Evolutionary conservation across 2,113 vertebrate species (phyloP), one percentile per base, ranked within the genome.

Genomic region (Bubalus kerabau): DNA sequence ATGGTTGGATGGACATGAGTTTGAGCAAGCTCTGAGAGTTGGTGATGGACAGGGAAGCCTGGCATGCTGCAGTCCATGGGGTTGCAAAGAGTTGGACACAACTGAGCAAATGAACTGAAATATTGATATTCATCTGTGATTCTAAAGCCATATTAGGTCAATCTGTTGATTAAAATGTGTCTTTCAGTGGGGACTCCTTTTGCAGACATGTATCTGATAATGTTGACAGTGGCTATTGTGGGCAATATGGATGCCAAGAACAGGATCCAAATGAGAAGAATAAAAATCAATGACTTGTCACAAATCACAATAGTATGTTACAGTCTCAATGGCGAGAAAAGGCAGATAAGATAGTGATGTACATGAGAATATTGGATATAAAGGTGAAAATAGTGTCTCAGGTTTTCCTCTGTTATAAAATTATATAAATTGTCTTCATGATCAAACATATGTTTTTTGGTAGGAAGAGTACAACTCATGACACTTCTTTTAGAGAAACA

Each of bases 281-380:
- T 40, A 36, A 36, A 26, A 36, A 36, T 12, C 19, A 83, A 54
- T 24, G 50, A 24, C 30, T 4, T 14, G 6, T 32, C 50, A 54
- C 30, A 56, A 54, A 36, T 56, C 32, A 14, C 2, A 5, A 13
- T 14, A 36, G 5, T 59, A 48, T 59, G 19, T 48, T n/a, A 82
- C 48, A 54, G 81, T 15, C 32, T 54, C n/a, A n/a, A 54, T 24
- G 19, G 32, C 0, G 0, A 54, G 81, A 56, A 54, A 16, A 26
- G 76, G 16, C 1, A 43, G 7, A 12, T 30, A 78, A 62, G 8
- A n/a, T 24, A 64, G 3, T 26, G 19, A 92, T 12, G 23, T 23
- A 24, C 11, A 54, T 43, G 78, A 0, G 11, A 52, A 80, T 40
- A 3, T 11, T 13, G 7, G 9, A 21, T 14, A 54, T 2, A 17